phyloP scores from a whole-genome alignment of 2,113 vertebrate genomes.

The Hemiprocne comata region DNA sequence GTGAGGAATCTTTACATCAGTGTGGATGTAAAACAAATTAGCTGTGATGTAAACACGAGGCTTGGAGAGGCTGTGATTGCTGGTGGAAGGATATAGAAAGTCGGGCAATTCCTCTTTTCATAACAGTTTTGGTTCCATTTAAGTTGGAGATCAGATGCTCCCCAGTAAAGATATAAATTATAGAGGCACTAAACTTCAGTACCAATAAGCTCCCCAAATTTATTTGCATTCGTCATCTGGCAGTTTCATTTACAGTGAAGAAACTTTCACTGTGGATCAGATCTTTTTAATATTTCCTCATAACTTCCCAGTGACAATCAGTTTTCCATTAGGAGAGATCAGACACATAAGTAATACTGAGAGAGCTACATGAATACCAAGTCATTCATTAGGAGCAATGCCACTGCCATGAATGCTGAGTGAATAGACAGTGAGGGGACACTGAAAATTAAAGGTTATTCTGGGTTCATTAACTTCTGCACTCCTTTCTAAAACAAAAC shows the following conservation, averaged over 20 bases:
- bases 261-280: constrained; percentile 55
- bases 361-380: constrained; percentile 67
- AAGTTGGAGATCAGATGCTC: constrained; percentile 44
- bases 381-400: constrained; percentile 64
- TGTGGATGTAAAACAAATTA: not conserved
- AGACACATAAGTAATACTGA: constrained; percentile 66
- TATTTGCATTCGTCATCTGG: constrained; percentile 57
- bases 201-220: constrained; percentile 47
- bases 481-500: constrained; percentile 55
- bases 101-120: constrained; percentile 17
- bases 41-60: not conserved
- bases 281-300: constrained; percentile 67
- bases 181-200: constrained; percentile 26
- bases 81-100: not conserved
- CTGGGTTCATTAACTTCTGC: constrained; percentile 65
- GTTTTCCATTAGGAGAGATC: constrained; percentile 69
- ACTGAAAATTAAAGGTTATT: constrained; percentile 68
- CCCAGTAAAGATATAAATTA: constrained; percentile 29
- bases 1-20: not conserved
- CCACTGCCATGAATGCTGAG: constrained; percentile 42
- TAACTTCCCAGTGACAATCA: constrained; percentile 67
- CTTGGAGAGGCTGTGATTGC: constrained; percentile 1
- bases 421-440: constrained; percentile 41
- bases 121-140: constrained; percentile 9
- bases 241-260: constrained; percentile 51